phyloP scores from a whole-genome alignment of 2,888 invertebrate species.

The Automeris io region DNA sequence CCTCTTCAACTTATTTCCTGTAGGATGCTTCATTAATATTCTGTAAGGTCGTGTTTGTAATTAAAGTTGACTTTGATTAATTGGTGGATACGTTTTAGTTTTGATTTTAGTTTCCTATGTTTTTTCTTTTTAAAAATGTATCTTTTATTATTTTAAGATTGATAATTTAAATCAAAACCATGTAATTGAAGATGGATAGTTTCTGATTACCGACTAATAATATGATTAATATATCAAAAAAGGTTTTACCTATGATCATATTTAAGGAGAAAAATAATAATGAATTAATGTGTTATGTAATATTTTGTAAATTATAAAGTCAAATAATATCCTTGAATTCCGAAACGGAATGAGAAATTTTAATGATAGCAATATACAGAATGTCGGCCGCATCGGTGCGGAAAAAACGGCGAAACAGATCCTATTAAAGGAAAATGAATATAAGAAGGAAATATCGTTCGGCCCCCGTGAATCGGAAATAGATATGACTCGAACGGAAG shows the following conservation, averaged over 20 bases:
- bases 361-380: conserved; percentile 44
- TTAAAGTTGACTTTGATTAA: conserved; percentile 2
- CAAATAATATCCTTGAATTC: no score
- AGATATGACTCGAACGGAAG: conserved; percentile 73
- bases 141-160: no score
- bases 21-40: conserved; percentile 1
- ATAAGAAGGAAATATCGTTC: conserved; percentile 59
- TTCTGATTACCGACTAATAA: no score
- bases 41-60: conserved; percentile 1
- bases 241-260: no score
- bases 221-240: no score
- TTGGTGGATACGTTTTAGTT: neutral
- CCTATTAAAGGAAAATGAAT: conserved; percentile 68
- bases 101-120: no score
- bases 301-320: no score
- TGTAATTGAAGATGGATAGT: no score
- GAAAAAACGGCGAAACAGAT: conserved; percentile 56
- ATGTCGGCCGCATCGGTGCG: conserved; percentile 30
- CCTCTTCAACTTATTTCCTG: conserved; percentile 11
- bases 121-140: no score
- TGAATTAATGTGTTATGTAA: no score
- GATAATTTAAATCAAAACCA: no score
- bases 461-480: conserved; percentile 68
- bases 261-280: no score
- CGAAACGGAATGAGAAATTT: conserved; percentile 38